Conservation (phyloP, 2,888 invertebrate genomes). For the Endotricha flammealis region DNA sequence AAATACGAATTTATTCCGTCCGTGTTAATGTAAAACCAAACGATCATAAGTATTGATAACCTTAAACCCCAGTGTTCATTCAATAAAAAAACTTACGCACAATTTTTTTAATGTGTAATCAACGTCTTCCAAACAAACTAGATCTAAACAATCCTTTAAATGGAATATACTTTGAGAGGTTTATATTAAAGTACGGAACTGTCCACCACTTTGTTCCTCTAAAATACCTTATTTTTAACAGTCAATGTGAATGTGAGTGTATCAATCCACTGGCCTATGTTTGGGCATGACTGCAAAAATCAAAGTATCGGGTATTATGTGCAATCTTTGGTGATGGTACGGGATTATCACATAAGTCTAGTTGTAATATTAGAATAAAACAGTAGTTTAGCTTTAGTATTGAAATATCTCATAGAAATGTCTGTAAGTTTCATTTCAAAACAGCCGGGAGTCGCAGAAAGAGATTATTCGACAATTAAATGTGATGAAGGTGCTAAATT, state of each 20-base stretch:
- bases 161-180: constrained; percentile 30
- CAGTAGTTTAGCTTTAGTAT: constrained; percentile 42
- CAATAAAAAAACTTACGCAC: constrained; percentile 30
- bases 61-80: constrained; percentile 35
- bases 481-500: constrained; percentile 53
- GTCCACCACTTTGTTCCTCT: constrained; percentile 48
- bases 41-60: constrained; percentile 8
- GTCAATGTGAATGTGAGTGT: constrained; percentile 43
- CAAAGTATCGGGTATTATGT: constrained; percentile 89
- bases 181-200: constrained; percentile 45
- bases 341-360: constrained; percentile 65
- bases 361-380: constrained; percentile 44
- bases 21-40: constrained; percentile 29
- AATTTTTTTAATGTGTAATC: constrained; percentile 35
- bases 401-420: constrained; percentile 39
- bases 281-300: constrained; percentile 75
- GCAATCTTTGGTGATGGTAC: constrained; percentile 88
- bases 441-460: constrained; percentile 43
- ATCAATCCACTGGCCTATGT: constrained; percentile 45
- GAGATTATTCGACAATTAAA: constrained; percentile 8
- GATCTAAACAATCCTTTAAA: constrained; percentile 44
- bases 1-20: constrained; percentile 70
- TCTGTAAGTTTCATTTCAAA: constrained; percentile 68
- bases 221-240: constrained; percentile 74
- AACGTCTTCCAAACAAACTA: constrained; percentile 70